Base-by-base conservation (phyloP, 2,113 vertebrate species). In the Corythornis vintsioides region DNA sequence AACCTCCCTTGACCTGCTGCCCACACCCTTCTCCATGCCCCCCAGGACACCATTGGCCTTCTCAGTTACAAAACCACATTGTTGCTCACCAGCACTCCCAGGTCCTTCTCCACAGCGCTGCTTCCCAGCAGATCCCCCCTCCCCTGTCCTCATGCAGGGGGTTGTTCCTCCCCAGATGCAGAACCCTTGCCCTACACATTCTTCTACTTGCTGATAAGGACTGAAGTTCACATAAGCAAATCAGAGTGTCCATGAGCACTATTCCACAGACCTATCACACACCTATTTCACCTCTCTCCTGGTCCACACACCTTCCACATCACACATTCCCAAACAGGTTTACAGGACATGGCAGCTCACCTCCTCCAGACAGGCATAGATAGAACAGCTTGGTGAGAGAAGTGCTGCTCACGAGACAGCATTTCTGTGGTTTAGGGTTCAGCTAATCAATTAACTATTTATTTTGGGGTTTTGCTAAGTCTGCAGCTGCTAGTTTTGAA, bases 401-500 rank as follows among this genome's bases (percentile, higher is more conserved):
- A 73, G 55, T 8, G 60, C 78, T 61, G 55, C 94, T 96, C 93
- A 77, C 79, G 83, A 94, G 88, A 81, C 7, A 29, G 40, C 70
- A 82, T 96, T 96, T 96, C 94, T 96, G 97, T 94, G 96, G 95
- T 96, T 97, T 94, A 79, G 76, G 71, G 83, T 82, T 93, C 85
- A 84, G 79, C 70, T 93, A 89, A 91, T 86, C 59, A 42, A 74
- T 74, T 19, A 90, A 59, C 53, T 40, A 64, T 90, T 91, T 50
- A 64, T 90, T 91, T 50, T 50, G 19, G 47, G 47, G 45, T 80
- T 90, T 95, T 89, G 77, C 57, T 90, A 92, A 92, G 90, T 64
- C 88, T 97, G 95, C 97, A 98, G 97, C 95, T 97, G 97, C 85
- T 97, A 82, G 95, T 97, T 97, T 97, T 97, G 96, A 97, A 98